phyloP scores from a whole-genome alignment of 2,113 vertebrate species.

The Daboia siamensis region DNA sequence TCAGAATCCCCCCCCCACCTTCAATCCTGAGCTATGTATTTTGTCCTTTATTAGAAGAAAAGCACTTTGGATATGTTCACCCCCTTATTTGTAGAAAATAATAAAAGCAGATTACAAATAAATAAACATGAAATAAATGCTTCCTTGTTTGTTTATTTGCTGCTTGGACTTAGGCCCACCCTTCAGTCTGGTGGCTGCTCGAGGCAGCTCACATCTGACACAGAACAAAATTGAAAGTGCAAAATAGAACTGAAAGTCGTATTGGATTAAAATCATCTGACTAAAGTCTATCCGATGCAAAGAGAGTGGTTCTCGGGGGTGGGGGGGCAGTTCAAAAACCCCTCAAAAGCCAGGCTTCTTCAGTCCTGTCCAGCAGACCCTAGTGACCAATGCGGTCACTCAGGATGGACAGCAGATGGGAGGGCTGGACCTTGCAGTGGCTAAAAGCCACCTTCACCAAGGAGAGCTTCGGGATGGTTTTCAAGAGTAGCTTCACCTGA shows the following conservation, averaged over 20 bases:
- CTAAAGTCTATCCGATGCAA: neutral
- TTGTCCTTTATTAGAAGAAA: neutral
- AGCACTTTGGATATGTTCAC: accelerated
- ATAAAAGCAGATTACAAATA: neutral
- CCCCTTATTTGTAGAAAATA: neutral
- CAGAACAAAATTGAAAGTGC: neutral
- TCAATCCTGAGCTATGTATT: neutral
- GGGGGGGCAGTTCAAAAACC: neutral
- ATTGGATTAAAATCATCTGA: neutral
- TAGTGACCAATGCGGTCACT: neutral
- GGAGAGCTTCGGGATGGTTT: neutral
- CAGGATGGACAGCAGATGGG: neutral
- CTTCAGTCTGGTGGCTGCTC: neutral
- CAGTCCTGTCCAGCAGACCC: neutral
- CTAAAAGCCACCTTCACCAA: neutral
- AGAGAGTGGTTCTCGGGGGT: neutral
- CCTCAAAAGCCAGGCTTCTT: neutral
- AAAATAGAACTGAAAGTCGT: neutral
- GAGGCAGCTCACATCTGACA: neutral
- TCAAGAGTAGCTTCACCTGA: neutral
- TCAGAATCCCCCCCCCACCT: neutral
- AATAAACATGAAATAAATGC: neutral
- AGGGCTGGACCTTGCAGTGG: neutral
- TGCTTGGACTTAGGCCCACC: neutral
- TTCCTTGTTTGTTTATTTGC: neutral